phyloP scores from a whole-genome alignment of 92 coral and sea anemone genomes.

The Palythoa grandis region DNA sequence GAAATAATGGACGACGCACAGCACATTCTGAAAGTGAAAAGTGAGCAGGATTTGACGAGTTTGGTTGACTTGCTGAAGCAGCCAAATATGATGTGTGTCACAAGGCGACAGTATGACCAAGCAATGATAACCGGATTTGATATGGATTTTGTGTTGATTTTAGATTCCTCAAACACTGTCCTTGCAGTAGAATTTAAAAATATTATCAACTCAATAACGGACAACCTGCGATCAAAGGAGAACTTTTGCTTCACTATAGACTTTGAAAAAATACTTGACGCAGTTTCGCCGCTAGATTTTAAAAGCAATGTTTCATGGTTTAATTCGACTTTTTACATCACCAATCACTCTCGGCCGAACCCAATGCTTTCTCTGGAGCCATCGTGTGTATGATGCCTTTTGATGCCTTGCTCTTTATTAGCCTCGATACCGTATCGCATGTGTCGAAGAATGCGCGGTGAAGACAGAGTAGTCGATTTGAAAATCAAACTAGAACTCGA shows the following conservation, averaged over 20 bases:
- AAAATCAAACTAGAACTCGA: conserved; percentile 3
- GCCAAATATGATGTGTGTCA: conserved; percentile 51
- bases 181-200: conserved; percentile 5
- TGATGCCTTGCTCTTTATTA: conserved; percentile 43
- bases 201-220: background rate
- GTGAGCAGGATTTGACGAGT: conserved; percentile 6
- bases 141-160: conserved; percentile 27
- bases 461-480: conserved; percentile 16
- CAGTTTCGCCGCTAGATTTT: background rate
- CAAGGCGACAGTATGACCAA: conserved; percentile 48
- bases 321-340: background rate
- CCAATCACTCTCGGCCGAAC: conserved; percentile 23
- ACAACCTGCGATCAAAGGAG: background rate
- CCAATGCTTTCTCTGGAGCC: conserved; percentile 12
- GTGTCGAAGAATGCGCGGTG: background rate
- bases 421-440: conserved; percentile 38
- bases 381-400: conserved; percentile 28
- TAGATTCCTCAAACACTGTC: conserved; percentile 4
- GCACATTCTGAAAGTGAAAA: conserved; percentile 39
- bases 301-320: conserved; percentile 24
- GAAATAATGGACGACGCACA: background rate
- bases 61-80: conserved; percentile 24
- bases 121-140: conserved; percentile 41
- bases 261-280: conserved; percentile 1
- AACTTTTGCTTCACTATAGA: conserved; percentile 4